These are phyloP conservation scores for Mesocricetus auratus DNA, from an alignment of 2,113 vertebrate species.

Conservation along the genomic window DNA sequence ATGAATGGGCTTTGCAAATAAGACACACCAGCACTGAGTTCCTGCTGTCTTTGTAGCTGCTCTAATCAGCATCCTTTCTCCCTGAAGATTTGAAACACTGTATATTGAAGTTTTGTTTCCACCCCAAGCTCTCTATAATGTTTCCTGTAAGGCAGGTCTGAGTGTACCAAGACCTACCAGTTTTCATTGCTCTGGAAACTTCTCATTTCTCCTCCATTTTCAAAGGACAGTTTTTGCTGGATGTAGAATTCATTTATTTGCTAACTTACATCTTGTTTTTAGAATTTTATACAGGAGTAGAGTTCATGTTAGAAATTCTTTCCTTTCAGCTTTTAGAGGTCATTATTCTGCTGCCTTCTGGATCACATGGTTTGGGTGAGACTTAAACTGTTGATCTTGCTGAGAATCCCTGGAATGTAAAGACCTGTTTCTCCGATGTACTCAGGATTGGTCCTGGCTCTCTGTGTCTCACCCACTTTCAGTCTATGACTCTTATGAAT, in stretches of 20 bases:
- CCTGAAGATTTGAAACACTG: neutral
- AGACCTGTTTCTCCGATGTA: neutral
- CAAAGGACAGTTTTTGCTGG: neutral
- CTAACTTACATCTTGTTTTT: neutral
- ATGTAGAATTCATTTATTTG: neutral
- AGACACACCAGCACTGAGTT: neutral
- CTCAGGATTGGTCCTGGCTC: neutral
- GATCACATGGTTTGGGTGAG: neutral
- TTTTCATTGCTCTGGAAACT: neutral
- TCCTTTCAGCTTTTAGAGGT: neutral
- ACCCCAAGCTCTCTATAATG: neutral
- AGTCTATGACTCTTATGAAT: neutral
- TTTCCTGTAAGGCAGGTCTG: neutral
- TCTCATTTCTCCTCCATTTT: neutral
- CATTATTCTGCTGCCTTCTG: too few relatives aligned
- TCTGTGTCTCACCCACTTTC: neutral
- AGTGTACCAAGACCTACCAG: too few relatives aligned
- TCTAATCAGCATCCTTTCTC: neutral
- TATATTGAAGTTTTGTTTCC: neutral
- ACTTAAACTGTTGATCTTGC: neutral
- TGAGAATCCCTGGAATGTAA: neutral
- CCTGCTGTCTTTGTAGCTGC: neutral
- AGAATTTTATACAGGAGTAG: neutral
- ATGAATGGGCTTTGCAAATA: neutral
- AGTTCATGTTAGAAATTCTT: neutral